Conservation (phyloP, 2,113 vertebrate genomes). For the Gopherus evgoodei region DNA sequence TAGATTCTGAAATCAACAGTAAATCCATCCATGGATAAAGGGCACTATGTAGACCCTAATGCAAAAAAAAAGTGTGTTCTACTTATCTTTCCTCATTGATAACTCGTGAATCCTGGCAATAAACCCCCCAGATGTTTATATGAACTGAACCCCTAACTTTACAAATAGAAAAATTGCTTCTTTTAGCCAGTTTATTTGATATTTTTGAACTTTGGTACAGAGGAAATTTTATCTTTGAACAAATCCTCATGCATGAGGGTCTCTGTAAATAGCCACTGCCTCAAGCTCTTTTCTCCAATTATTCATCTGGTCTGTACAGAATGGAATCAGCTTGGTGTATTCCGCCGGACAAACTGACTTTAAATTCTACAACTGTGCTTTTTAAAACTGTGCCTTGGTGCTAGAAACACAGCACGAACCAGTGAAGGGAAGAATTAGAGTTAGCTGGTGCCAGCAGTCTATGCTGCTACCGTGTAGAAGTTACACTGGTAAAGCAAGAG, state of each 20-base stretch:
- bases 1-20: neutral
- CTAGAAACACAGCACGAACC: neutral
- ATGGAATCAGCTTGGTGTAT: neutral
- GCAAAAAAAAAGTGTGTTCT: neutral
- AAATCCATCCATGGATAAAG: neutral
- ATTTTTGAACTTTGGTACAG: slow-evolving; percentile 70
- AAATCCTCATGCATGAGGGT: slow-evolving; percentile 24
- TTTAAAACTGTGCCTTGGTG: neutral
- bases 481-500: neutral
- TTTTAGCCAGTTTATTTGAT: slow-evolving; percentile 66
- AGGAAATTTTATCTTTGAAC: slow-evolving; percentile 70
- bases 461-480: neutral
- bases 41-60: rapidly evolving
- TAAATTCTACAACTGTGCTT: neutral
- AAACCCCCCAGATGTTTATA: neutral
- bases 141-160: neutral
- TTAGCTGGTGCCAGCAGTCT: slow-evolving; percentile 9
- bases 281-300: slow-evolving; percentile 20
- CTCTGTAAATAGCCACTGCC: slow-evolving; percentile 47
- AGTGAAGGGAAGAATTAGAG: neutral
- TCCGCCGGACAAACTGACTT: neutral
- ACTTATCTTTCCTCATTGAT: neutral
- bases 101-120: rapidly evolving
- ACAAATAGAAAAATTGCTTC: slow-evolving; percentile 40
- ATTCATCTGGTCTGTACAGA: neutral